Conservation (phyloP, 2,797 vertebrate genomes). For the Brachyalestes nurse region DNA sequence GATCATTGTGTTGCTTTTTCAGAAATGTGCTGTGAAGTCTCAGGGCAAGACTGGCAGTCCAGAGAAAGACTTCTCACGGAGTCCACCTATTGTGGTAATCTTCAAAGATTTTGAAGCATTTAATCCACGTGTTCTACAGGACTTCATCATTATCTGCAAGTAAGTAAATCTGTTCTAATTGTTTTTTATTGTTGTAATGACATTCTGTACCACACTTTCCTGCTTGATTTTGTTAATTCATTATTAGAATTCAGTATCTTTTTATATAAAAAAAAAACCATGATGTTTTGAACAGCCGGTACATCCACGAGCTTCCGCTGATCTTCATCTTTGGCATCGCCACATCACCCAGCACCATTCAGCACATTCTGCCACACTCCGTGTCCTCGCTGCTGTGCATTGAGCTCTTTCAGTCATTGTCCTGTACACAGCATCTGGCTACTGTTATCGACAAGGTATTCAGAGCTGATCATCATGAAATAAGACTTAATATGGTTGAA, state of each 20-base stretch:
- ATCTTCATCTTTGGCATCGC: conserved; percentile 95
- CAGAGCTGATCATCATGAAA: neutral
- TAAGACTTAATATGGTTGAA: neutral
- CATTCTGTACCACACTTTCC: neutral
- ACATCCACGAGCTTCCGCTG: conserved; percentile 86
- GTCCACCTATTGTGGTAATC: conserved; percentile 89
- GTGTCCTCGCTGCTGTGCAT: conserved; percentile 94
- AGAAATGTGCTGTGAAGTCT: conserved; percentile 68
- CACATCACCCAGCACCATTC: conserved; percentile 93
- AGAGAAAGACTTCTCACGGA: conserved; percentile 63
- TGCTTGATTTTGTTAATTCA: neutral
- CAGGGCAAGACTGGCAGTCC: conserved; percentile 79
- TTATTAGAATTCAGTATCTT: neutral
- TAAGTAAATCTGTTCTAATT: conserved; percentile 60
- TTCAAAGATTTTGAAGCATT: conserved; percentile 96
- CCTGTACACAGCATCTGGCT: conserved; percentile 91
- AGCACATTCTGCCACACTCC: conserved; percentile 90
- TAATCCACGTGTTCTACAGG: conserved; percentile 87
- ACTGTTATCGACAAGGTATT: conserved; percentile 92
- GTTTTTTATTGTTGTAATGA: too few relatives aligned
- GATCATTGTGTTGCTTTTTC: neutral
- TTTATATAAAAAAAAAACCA: too few relatives aligned
- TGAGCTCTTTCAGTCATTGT: conserved; percentile 94
- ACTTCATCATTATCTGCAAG: conserved; percentile 95
- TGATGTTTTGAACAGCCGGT: conserved; percentile 77